Base-by-base conservation (phyloP, 2,888 invertebrate genomes). In the Melanargia galathea region DNA sequence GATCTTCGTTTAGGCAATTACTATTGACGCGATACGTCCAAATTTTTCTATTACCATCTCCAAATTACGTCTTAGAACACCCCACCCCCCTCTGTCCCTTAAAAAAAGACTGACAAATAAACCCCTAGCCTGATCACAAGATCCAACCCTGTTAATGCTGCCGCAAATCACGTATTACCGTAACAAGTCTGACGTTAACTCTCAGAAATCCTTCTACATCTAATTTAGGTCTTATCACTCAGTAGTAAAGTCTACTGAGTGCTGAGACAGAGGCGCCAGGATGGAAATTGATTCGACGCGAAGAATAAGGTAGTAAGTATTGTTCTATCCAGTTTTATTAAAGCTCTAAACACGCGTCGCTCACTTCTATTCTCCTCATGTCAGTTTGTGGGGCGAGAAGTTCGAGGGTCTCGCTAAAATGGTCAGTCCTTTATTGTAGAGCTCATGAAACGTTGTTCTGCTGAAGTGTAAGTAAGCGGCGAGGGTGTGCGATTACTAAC, bases 141-240 rank as follows among this genome's bases (percentile, higher is more conserved):
- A 63, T 61, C 62, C 57, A 60, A 62, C 65, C 63, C 62, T 65
- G 65, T 63, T 62, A 62, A 67, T 56, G 77, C 73, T 76, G 80
- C 82, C 86, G 79, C 86, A 86, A 89, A 89, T 88, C 87, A 85
- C 84, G 84, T 84, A 87, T 87, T 83, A 82, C 86, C 81, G 79
- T 85, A 83, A 82, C 87, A 87, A 87, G 66, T 70, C 66, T 65
- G 60, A 64, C 66, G 83, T 84, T 84, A 81, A 81, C 78, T 77
- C 73, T 74, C 75, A 71, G 74, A 76, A 73, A 75, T 78, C 70
- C 74, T 68, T 73, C 76, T 75, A 75, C 61, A 70, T 75, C 76
- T 74, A 81, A 83, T 86, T 82, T 81, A 80, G 73, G 75, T 83
- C 80, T 79, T 87, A 86, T 81, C 77, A 64, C 71, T 64, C 63